Evolutionary conservation across 1,140 invertebrate genomes (phyloP).

Genomic region (Temnothorax curvispinosus): DNA sequence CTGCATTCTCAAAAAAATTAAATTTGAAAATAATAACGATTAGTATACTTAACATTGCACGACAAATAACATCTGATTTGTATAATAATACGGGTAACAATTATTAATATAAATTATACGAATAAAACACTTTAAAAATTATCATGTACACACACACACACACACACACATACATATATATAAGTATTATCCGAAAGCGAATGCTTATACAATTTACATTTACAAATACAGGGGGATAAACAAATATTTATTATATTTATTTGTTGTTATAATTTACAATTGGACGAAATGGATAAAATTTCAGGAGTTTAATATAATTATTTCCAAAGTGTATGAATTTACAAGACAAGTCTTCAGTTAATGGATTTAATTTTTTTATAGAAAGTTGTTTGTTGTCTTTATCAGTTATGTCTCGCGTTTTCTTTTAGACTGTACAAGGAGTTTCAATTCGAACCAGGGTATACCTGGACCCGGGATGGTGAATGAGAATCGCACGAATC

Average conservation of each 20-base stretch:
- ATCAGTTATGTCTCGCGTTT: background rate
- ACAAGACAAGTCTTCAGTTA: background rate
- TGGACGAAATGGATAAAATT: background rate
- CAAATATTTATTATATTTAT: background rate
- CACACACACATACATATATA: no score
- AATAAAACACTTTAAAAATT: background rate
- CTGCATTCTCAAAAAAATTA: background rate
- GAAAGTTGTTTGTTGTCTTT: background rate
- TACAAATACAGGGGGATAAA: background rate
- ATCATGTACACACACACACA: background rate
- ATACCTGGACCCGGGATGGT: constrained; percentile 59
- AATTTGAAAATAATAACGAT: background rate
- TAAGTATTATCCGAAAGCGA: background rate
- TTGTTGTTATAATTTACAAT: background rate
- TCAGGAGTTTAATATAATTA: background rate
- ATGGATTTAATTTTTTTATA: background rate
- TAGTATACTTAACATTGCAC: background rate
- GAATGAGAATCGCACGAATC: constrained; percentile 62
- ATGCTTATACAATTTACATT: background rate
- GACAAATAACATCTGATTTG: background rate
- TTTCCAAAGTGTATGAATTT: background rate
- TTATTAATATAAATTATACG: background rate
- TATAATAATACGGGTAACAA: background rate
- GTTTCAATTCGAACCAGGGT: constrained; percentile 59
- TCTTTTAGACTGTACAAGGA: constrained; percentile 66